Evolutionary conservation across 2,888 invertebrate genomes (phyloP).

Genomic region (Galerucella calmariensis): DNA sequence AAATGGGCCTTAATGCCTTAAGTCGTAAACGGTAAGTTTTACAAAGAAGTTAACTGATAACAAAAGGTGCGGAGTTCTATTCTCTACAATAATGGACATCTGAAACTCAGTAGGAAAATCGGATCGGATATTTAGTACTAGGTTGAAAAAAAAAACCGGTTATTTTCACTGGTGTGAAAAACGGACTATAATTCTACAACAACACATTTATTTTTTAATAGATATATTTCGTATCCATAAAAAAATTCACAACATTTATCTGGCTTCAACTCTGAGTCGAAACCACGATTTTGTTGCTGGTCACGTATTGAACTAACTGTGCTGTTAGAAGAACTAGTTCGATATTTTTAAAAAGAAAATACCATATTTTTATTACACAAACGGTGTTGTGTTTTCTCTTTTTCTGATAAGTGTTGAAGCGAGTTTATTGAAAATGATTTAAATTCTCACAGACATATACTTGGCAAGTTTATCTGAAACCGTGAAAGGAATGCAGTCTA

Average conservation of each 20-base stretch:
- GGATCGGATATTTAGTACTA: no score
- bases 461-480: no score
- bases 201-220: not conserved
- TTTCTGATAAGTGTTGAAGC: not conserved
- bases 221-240: not conserved
- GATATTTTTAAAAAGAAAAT: conserved; percentile 17
- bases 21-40: no score
- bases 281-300: conserved; percentile 22
- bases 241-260: conserved; percentile 13
- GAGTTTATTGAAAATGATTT: not conserved
- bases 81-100: no score
- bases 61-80: no score
- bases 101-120: no score
- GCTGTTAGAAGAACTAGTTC: conserved; percentile 13
- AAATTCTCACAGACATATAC: no score
- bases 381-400: not conserved
- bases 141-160: not conserved
- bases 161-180: not conserved
- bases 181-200: not conserved
- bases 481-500: no score
- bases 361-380: conserved; percentile 3
- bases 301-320: conserved; percentile 28
- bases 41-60: no score
- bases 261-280: conserved; percentile 4
- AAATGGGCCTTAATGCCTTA: no score